Conservation (phyloP, 1,140 invertebrate genomes). For the Trypoxylus dichotomus region DNA sequence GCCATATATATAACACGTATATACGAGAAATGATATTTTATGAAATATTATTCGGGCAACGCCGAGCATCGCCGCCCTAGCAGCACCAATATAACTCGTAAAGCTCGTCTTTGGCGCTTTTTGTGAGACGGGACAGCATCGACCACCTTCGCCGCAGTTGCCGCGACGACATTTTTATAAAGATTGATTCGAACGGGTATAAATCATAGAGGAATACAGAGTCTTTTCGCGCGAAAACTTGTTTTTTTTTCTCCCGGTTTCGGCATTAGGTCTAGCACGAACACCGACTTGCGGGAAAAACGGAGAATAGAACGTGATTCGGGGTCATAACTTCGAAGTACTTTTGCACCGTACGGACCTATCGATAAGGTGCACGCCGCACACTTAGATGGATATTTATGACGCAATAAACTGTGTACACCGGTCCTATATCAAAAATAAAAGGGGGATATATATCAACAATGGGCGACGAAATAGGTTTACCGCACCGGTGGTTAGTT, state of each 20-base stretch:
- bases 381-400: background rate
- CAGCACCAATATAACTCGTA: background rate
- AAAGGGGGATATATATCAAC: background rate
- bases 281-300: background rate
- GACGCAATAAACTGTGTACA: background rate
- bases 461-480: too few relatives aligned
- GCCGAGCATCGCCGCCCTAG: background rate
- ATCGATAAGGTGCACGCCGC: background rate
- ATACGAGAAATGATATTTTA: background rate
- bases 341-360: background rate
- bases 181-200: background rate
- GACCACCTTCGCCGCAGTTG: background rate
- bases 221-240: background rate
- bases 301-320: background rate
- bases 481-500: too few relatives aligned
- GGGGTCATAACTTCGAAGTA: background rate
- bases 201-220: background rate
- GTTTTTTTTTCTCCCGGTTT: background rate
- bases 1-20: background rate
- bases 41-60: background rate
- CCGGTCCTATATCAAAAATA: slow-evolving; percentile 3
- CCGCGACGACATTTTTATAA: background rate
- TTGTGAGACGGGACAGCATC: background rate
- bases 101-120: background rate
- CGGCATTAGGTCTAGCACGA: background rate